phyloP scores from a whole-genome alignment of 1,140 invertebrate genomes.

The Leptestheria dahalacensis region DNA sequence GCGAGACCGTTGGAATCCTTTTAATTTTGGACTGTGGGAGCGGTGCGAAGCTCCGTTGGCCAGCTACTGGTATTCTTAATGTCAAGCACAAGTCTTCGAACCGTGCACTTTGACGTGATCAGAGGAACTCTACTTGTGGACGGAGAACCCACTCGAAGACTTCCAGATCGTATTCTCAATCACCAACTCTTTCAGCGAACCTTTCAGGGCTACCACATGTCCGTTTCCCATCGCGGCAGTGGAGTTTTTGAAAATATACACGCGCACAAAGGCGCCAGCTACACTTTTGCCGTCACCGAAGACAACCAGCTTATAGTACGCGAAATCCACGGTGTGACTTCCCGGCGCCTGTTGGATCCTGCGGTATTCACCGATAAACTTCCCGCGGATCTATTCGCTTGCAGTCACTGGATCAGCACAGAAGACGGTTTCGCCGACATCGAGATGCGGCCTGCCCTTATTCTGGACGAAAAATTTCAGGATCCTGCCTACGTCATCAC shows the following conservation, averaged over 20 bases:
- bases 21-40: background rate
- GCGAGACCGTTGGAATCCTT: background rate
- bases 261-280: background rate
- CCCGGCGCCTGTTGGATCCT: background rate
- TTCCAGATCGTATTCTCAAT: background rate
- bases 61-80: background rate
- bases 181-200: background rate
- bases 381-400: too few species aligned
- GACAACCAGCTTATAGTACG: background rate
- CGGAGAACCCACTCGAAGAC: background rate
- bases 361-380: background rate
- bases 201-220: background rate
- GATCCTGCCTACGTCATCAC: background rate
- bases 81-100: background rate
- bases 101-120: background rate
- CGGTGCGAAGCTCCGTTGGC: background rate
- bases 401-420: too few species aligned
- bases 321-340: background rate
- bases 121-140: background rate
- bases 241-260: background rate
- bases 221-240: background rate
- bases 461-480: too few species aligned
- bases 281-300: background rate
- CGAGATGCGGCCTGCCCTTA: too few species aligned
- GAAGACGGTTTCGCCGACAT: too few species aligned